Percentiles rank a stretch among this genome's conserved stretches.
Evolutionary conservation across 2,113 vertebrate species (phyloP).

Genomic region (Gulo gulo): DNA sequence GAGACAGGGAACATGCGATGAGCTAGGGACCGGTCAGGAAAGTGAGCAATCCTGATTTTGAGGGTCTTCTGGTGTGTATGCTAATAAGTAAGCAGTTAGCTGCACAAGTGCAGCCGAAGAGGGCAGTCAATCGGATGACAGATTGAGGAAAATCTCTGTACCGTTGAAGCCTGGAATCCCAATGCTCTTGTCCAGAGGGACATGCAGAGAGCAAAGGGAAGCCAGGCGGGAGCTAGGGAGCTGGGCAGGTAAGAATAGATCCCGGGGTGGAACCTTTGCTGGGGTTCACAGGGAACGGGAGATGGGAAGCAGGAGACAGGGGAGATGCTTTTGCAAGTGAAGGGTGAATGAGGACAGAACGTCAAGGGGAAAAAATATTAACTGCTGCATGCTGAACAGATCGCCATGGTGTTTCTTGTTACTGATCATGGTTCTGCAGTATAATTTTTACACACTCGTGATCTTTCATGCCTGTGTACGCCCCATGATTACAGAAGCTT

Average conservation of each 20-base stretch:
- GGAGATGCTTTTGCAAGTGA: background rate
- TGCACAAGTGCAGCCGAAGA: accelerated
- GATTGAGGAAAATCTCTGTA: background rate
- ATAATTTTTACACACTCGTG: accelerated
- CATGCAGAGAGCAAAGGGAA: background rate
- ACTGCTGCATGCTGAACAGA: no score
- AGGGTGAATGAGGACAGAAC: no score
- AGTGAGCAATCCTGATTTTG: background rate
- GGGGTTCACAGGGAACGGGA: no score
- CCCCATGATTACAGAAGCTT: accelerated
- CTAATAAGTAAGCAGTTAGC: no score
- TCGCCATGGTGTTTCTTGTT: accelerated
- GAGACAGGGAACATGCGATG: background rate
- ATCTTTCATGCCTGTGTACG: accelerated
- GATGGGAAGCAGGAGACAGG: background rate
- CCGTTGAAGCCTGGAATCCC: accelerated
- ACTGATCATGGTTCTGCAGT: background rate
- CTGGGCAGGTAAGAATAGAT: background rate
- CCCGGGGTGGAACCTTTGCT: accelerated
- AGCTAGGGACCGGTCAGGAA: background rate
- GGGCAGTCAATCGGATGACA: accelerated
- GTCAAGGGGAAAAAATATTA: background rate
- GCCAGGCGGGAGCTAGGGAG: no score
- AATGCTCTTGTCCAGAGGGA: no score
- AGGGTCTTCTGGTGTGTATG: background rate